phyloP scores from a whole-genome alignment of 1,140 invertebrate genomes.

The Chlorops oryzae region DNA sequence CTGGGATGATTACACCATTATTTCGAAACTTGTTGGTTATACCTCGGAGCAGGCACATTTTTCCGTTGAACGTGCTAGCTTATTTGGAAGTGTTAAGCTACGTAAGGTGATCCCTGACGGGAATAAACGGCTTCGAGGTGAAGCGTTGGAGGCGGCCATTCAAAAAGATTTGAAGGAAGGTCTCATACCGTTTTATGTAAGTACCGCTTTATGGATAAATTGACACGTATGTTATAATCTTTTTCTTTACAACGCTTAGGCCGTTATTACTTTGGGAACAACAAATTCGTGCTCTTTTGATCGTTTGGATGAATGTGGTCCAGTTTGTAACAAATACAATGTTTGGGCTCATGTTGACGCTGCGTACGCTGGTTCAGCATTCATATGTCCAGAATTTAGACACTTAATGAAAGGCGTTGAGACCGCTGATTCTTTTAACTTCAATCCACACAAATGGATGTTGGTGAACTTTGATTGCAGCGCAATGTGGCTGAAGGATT shows the following conservation, averaged over 20 bases:
- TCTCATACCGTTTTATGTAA: conserved; percentile 73
- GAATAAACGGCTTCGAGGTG: conserved; percentile 67
- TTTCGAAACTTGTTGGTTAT: conserved; percentile 76
- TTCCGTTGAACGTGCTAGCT: conserved; percentile 81
- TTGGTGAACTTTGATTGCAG: conserved; percentile 90
- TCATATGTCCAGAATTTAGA: conserved; percentile 85
- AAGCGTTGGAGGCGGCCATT: conserved; percentile 67
- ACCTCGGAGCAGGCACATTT: conserved; percentile 86
- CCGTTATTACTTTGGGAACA: conserved; percentile 81
- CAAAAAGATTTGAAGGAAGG: conserved; percentile 66
- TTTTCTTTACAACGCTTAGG: conserved; percentile 52
- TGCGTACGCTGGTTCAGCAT: conserved; percentile 81
- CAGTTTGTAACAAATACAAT: conserved; percentile 67
- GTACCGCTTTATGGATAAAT: conserved; percentile 40
- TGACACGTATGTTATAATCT: too few species aligned
- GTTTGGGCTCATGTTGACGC: conserved; percentile 87
- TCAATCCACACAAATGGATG: conserved; percentile 91
- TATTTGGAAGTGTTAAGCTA: conserved; percentile 77
- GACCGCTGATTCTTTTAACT: conserved; percentile 77
- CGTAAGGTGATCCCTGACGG: conserved; percentile 69
- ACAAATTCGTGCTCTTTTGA: conserved; percentile 92
- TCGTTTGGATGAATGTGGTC: conserved; percentile 72
- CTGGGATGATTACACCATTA: conserved; percentile 57
- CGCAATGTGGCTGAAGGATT: conserved; percentile 78
- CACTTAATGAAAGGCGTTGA: conserved; percentile 75